phyloP scores from a whole-genome alignment of 2,888 invertebrate genomes.

The Pelosia muscerda region DNA sequence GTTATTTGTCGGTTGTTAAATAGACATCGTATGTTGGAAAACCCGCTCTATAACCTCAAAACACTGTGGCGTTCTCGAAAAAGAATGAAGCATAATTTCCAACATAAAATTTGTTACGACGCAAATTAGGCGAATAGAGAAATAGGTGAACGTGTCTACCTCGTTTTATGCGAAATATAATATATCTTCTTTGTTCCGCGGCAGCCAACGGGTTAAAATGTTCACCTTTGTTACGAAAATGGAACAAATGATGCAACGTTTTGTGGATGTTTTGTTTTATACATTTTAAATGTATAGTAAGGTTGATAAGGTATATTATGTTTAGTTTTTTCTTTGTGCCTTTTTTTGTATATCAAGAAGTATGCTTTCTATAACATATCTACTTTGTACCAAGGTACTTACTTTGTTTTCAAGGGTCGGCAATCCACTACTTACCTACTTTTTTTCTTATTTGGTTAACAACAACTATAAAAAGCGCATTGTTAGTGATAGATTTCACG shows the following conservation, averaged over 20 bases:
- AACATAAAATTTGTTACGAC: constrained; percentile 41
- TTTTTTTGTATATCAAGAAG: neutral
- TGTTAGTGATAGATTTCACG: too few relatives aligned
- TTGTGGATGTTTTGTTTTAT: constrained; percentile 1
- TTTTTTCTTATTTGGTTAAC: too few relatives aligned
- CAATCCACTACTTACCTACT: too few relatives aligned
- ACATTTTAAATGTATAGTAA: neutral
- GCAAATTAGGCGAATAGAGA: constrained; percentile 46
- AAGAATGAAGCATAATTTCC: constrained; percentile 16
- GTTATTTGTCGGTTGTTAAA: neutral
- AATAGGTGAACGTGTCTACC: constrained; percentile 32
- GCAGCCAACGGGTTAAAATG: constrained; percentile 24
- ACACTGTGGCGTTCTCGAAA: neutral
- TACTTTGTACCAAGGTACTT: too few relatives aligned
- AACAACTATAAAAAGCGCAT: too few relatives aligned
- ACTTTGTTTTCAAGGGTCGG: too few relatives aligned
- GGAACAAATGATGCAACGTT: constrained; percentile 7
- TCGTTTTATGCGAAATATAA: constrained; percentile 31
- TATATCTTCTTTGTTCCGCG: constrained; percentile 22
- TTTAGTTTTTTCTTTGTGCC: neutral
- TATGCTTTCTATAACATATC: too few relatives aligned
- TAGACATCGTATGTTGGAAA: neutral
- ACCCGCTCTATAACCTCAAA: neutral
- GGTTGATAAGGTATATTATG: too few relatives aligned
- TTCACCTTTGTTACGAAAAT: constrained; percentile 15